These are phyloP conservation scores for Hozukius guyotensis DNA, from an alignment of 2,797 vertebrate species.

Conservation along the genomic window DNA sequence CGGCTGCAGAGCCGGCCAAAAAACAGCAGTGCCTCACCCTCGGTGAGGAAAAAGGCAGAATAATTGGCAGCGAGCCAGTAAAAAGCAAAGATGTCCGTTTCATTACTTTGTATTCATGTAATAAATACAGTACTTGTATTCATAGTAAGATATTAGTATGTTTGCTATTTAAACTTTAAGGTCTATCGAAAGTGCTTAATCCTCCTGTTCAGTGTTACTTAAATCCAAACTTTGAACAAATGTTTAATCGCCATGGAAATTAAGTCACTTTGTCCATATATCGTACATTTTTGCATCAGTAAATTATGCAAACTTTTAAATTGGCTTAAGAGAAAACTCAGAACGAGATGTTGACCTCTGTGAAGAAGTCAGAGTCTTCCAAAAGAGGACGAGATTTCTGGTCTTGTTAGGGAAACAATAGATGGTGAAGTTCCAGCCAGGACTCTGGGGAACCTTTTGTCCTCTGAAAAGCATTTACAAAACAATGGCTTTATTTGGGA, in stretches of 20 bases:
- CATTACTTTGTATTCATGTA: too few relatives aligned
- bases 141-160: not conserved
- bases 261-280: not conserved
- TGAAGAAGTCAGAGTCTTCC: constrained; percentile 21
- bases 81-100: too few relatives aligned
- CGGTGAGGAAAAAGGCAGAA: too few relatives aligned
- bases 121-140: not conserved
- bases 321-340: not conserved
- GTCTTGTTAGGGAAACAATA: constrained; percentile 47
- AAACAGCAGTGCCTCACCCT: too few relatives aligned
- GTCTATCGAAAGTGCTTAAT: not conserved
- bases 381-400: constrained; percentile 12
- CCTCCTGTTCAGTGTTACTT: not conserved
- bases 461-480: constrained; percentile 23
- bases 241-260: not conserved
- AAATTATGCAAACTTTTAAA: not conserved
- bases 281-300: not conserved
- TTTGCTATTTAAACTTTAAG: not conserved
- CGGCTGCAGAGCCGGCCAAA: too few relatives aligned
- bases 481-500: constrained; percentile 22
- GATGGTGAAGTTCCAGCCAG: constrained; percentile 29
- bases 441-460: constrained; percentile 49
- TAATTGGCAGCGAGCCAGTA: too few relatives aligned
- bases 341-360: not conserved
- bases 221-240: not conserved